Evolutionary conservation across 1,140 invertebrate species (phyloP), one percentile per base, ranked within the genome.

Genomic region (Acromyrmex heyeri): DNA sequence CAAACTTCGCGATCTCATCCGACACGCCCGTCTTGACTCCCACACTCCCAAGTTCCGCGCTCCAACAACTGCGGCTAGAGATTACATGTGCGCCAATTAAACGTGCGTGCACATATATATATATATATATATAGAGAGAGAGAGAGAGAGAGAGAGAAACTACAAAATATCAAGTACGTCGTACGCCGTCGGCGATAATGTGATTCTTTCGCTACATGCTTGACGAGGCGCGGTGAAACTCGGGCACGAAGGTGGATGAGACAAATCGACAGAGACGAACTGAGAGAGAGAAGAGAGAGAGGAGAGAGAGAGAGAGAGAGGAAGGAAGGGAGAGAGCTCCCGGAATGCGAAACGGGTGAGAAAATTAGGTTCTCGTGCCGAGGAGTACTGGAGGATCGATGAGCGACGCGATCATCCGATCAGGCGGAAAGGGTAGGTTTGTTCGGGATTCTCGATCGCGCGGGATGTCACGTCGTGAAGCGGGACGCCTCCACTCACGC

Each of bases 371-470:
- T 78, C 75, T 48, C 62, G 57, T 75, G 69, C 57, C 50, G 50
- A 50, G 59, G 48, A 34, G 64, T 48, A 30, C 62, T 8, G 16
- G 48, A 64, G 59, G 12, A 34, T 48, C 38, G 12, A 53, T 12
- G 59, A 59, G 16, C 21, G 48, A 53, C 38, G 77, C 79, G 86
- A 85, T 85, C 70, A 75, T 76, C 59, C 81, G 81, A 86, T 85
- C 79, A 65, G 57, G 44, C 69, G 73, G 72, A 88, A 85, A 85
- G 73, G 50, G 50, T 38, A 76, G 87, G 83, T 89, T 88, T 88
- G 88, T 55, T 77, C 72, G 81, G 88, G 87, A 81, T 90, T 81
- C 77, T 83, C 76, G 81, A 86, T 85, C 85, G 62, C 85, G 62
- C 57, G 79, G 50, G 69, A 75, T 69, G 86, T 67, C 62, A 76